Evolutionary conservation across 2,888 invertebrate species (phyloP), one percentile per base, ranked within the genome.

Genomic region (Euproctis similis): DNA sequence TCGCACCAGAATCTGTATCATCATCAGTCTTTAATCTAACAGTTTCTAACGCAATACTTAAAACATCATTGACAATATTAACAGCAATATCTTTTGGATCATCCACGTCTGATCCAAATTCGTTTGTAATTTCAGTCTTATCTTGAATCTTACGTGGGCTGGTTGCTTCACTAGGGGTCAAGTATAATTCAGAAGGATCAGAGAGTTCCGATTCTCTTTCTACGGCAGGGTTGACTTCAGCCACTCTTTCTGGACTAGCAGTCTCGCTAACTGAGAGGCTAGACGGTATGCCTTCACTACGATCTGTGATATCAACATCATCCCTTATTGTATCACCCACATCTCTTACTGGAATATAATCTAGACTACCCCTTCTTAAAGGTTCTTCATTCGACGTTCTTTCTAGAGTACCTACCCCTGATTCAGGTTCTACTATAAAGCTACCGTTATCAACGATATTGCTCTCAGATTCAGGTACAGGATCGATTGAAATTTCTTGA

Each of bases 121-220:
- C 68, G 20, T 70, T 67, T 18, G 59, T 19, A 12, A 20, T 52
- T 56, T 80, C 84, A 63, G 72, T 70, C 68, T 81, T 81, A 51
- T 81, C 81, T 61, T 65, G 62, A 39, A 53, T 57, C 67, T 71
- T 78, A 52, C 72, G 76, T 42, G 85, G 85, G 46, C 85, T 85
- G 46, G 86, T 85, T 19, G 87, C 78, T 62, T 90, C 90, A 20
- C 89, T 90, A 11, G 90, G 90, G 26, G 90, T 90, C 38, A 90
- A 68, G 55, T 90, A 90, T 34, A 89, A 78, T 54, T 91, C 91
- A 25, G 90, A 90, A 39, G 87, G 86, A 62, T 91, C 90, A 42
- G 90, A 90, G 26, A 90, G 85, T 36, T 87, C 85, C 19, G 88
- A 81, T 65, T 90, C 90, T 42, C 86, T 82, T 52, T 89, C 85